Base-by-base conservation (phyloP, 2,797 vertebrate species). In the Arnoldichthys spilopterus region DNA sequence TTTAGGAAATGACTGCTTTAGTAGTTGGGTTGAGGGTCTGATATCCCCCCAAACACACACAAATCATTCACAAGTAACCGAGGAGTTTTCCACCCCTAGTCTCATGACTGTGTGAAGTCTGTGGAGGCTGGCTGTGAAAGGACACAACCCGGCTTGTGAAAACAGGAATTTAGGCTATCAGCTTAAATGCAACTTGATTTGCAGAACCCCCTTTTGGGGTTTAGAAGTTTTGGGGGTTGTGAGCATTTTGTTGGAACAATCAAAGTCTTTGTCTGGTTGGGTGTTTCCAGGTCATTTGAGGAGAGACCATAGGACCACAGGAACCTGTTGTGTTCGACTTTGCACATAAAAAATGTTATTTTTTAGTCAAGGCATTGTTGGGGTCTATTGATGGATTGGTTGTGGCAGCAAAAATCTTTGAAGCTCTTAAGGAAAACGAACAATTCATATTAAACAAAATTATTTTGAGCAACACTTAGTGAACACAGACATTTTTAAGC, bases 1-100 rank as follows among this genome's bases (percentile, higher is more conserved):
- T 78, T 66, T 77, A 85, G 85, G 86, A 90, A 89, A 84, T 79
- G 72, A 84, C 74, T 71, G 77, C 78, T 83, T 74, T 61, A 75
- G 71, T 30, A 74, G 59, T 75, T 37, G 54, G 9, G 82, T 61
- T 45, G 67, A 70, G 79, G 53, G 76, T 82, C 70, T 73, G 61
- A 63, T 66, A 81, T 77, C 28, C 53, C 79, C 79, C 71, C 26
- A 78, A 76, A 85, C 78, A 84, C 77, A 86, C 85, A 87, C 86
- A 87, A 85, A 86, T 87, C 82, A 79, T 83, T 77, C 82, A 81
- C 59, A 34, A 47, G 45, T 72, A 76, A 72, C 73, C 32, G 72
- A 75, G 71, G 37, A 77, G 61, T 68, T 74, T 84, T 80, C 47
- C 62, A 59, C 49, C 40, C 20, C 34, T 62, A 49, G 32, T 79